Percentiles rank a stretch among this genome's conserved stretches.
Conservation (phyloP, 2,797 vertebrate species). For the Nothura maculosa region DNA sequence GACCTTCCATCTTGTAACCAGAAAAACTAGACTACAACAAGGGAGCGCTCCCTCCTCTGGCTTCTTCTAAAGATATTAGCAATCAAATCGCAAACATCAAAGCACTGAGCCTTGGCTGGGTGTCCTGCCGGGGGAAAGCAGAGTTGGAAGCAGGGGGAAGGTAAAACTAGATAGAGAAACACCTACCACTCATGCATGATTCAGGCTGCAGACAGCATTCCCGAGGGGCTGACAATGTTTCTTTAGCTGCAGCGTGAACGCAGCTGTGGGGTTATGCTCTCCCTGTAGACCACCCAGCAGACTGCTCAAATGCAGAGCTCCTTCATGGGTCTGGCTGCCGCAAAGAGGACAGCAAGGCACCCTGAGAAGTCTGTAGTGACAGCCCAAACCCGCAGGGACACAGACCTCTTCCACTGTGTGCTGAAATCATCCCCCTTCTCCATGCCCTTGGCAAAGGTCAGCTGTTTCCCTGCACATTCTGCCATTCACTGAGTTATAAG, state of each 20-base stretch:
- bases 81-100: not conserved
- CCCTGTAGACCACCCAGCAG: not conserved
- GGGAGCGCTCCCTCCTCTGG: not conserved
- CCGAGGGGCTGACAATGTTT: not conserved
- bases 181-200: not conserved
- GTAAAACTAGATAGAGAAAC: not conserved
- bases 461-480: not conserved
- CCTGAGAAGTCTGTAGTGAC: not conserved
- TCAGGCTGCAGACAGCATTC: not conserved
- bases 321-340: not conserved
- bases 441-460: not conserved
- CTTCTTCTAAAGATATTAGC: not conserved
- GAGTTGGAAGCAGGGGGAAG: not conserved
- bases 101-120: not conserved
- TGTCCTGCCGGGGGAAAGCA: not conserved
- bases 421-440: not conserved
- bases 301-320: not conserved
- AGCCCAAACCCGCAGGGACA: not conserved
- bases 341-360: not conserved
- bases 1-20: not conserved
- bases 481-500: not conserved
- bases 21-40: not conserved
- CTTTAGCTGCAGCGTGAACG: not conserved
- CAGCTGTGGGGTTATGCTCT: rapidly evolving
- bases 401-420: not conserved